Evolutionary conservation across 2,888 invertebrate species (phyloP), one percentile per base, ranked within the genome.

Genomic region (Lomographa bimaculata): DNA sequence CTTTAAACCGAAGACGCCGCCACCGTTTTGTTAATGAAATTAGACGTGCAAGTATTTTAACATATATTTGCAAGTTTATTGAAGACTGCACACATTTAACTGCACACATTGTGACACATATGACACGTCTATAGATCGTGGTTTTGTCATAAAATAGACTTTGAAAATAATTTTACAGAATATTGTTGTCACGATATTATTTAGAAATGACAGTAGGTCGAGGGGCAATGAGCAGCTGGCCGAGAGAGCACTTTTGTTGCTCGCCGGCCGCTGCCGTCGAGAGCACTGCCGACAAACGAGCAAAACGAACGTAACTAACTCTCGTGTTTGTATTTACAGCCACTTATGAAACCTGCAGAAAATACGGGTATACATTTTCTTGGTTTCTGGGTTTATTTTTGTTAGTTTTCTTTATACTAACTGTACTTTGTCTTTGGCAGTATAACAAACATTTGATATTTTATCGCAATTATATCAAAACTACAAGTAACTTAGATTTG

Each of bases 141-240:
- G 11, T 19, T 17, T 11, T 6, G 14, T 23, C 11, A 18, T 16
- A 28, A 35, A 32, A 33, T 25, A 12, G 12, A 16, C 12, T 32
- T 14, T 24, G 20, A 9, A n/a, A 25, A 29, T 19, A 40, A 46
- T 48, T 46, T 39, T 14, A 17, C 34, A 23, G 18, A 29, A 37
- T 19, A 14, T 4, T 14, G 3, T 20, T 32, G 45, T 41, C 57
- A 45, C 42, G 36, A 51, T 46, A 49, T 57, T 54, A 67, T 59
- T 57, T 53, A 46, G 48, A 43, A 49, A 47, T 53, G 55, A 46
- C 54, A 46, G 43, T 51, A 33, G 41, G 51, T 49, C n/a, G n/a
- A n/a, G n/a, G n/a, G 46, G 30, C 37, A 26, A 25, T 34, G 33
- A 38, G 24, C 24, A 25, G 36, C 39, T 36, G 43, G 42, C 28